A percentile compares a stretch with the other conserved stretches of the same genome.
Evolutionary conservation across 1,140 invertebrate species (phyloP).

Genomic region (Macrotrachela quadricornifera): DNA sequence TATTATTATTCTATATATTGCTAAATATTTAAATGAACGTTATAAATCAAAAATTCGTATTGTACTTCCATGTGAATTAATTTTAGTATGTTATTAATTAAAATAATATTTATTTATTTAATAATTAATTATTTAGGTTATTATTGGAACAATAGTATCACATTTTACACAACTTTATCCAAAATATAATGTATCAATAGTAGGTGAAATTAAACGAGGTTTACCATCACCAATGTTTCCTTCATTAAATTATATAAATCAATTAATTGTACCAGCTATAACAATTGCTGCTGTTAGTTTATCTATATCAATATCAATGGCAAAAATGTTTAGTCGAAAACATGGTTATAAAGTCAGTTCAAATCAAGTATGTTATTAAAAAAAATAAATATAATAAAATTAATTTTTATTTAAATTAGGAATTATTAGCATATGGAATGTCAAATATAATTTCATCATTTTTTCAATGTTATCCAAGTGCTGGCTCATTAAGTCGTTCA

Average conservation of each 20-base stretch:
- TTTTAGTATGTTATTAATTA: too few relatives aligned
- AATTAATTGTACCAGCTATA: conserved; percentile 13
- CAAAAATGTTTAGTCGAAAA: conserved; percentile 33
- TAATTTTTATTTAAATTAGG: conserved; percentile 10
- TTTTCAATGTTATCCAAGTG: conserved; percentile 14
- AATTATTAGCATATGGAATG: conserved; percentile 16
- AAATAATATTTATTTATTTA: too few relatives aligned
- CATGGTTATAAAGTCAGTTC: conserved; percentile 30
- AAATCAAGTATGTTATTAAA: conserved; percentile 16
- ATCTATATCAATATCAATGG: conserved; percentile 30
- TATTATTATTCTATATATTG: too few relatives aligned
- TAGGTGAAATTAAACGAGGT: conserved; percentile 53
- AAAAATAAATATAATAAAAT: too few relatives aligned
- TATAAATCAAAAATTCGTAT: too few relatives aligned
- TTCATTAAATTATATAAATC: conserved; percentile 16
- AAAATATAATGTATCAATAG: conserved; percentile 39
- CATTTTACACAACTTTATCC: conserved; percentile 36
- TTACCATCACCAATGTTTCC: conserved; percentile 13
- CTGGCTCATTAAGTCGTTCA: conserved; percentile 14
- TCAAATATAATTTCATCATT: conserved; percentile 14
- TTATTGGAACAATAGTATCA: conserved; percentile 50
- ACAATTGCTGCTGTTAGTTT: conserved; percentile 26
- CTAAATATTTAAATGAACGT: too few relatives aligned
- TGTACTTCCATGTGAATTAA: too few relatives aligned
- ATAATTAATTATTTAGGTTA: conserved; percentile 9